Conservation (phyloP, 2,888 invertebrate species). For the Fissipunctia ypsillon region DNA sequence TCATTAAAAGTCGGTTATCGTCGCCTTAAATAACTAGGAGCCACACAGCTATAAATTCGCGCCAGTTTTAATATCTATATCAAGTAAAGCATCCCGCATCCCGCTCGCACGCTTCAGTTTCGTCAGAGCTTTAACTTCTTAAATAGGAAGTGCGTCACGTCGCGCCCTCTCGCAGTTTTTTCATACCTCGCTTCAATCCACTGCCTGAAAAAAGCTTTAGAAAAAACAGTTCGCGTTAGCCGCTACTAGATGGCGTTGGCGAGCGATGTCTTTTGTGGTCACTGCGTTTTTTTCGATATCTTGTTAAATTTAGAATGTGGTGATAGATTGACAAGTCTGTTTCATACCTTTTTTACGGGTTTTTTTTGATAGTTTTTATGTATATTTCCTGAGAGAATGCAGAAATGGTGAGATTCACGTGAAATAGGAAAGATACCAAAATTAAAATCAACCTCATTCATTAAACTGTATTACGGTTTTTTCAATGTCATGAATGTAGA, state of each 20-base stretch:
- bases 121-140: too few species aligned
- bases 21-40: too few species aligned
- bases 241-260: slow-evolving; percentile 76
- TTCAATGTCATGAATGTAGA: background rate
- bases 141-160: slow-evolving; percentile 16
- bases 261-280: slow-evolving; percentile 57
- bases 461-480: background rate
- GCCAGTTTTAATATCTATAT: too few species aligned
- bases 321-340: slow-evolving; percentile 26
- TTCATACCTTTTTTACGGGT: background rate
- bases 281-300: background rate
- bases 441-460: background rate
- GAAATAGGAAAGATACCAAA: background rate
- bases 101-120: too few species aligned
- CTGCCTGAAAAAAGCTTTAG: slow-evolving; percentile 68
- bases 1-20: too few species aligned
- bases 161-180: slow-evolving; percentile 79
- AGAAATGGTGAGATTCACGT: background rate
- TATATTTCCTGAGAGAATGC: background rate
- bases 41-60: too few species aligned
- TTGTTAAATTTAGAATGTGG: slow-evolving; percentile 10
- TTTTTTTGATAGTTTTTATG: background rate
- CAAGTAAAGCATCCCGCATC: too few species aligned
- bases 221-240: slow-evolving; percentile 76
- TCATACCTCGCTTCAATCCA: slow-evolving; percentile 45